Evolutionary conservation across 92 coral and sea anemone species (phyloP).

Genomic region (Palythoa heliodiscus): DNA sequence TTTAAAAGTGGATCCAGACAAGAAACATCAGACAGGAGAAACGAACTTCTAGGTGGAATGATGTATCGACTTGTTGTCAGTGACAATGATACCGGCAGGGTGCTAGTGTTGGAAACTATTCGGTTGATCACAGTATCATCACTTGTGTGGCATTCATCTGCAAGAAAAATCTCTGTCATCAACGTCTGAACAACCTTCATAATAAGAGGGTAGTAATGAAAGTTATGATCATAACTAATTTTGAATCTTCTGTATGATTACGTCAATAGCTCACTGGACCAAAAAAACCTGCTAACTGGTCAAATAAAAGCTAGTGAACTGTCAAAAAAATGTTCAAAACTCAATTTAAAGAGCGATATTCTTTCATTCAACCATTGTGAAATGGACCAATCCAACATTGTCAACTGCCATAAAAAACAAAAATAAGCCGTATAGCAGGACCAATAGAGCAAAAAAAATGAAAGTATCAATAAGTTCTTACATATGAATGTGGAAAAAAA

Average conservation of each 20-base stretch:
- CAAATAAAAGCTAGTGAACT: too few relatives aligned
- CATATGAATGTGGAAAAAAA: too few relatives aligned
- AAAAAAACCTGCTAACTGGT: too few relatives aligned
- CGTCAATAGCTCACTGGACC: too few relatives aligned
- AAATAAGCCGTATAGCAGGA: background rate
- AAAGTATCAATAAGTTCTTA: too few relatives aligned
- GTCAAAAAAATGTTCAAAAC: too few relatives aligned
- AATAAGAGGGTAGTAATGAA: background rate
- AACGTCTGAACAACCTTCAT: background rate
- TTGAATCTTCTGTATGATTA: too few relatives aligned
- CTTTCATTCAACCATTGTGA: too few relatives aligned
- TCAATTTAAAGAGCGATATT: too few relatives aligned
- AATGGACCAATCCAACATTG: background rate
- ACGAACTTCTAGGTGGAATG: slow-evolving; percentile 69
- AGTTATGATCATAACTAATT: background rate
- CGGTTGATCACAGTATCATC: slow-evolving; percentile 55
- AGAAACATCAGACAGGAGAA: slow-evolving; percentile 74
- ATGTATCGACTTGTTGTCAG: slow-evolving; percentile 63
- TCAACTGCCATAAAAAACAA: background rate
- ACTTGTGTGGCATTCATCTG: slow-evolving; percentile 42
- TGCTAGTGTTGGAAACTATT: slow-evolving; percentile 45
- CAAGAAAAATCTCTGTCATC: background rate
- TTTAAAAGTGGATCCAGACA: slow-evolving; percentile 62
- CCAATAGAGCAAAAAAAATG: too few relatives aligned
- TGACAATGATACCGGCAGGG: slow-evolving; percentile 44